Evolutionary conservation across 2,113 vertebrate genomes (phyloP).

Genomic region (Syngnathoides biaculeatus): DNA sequence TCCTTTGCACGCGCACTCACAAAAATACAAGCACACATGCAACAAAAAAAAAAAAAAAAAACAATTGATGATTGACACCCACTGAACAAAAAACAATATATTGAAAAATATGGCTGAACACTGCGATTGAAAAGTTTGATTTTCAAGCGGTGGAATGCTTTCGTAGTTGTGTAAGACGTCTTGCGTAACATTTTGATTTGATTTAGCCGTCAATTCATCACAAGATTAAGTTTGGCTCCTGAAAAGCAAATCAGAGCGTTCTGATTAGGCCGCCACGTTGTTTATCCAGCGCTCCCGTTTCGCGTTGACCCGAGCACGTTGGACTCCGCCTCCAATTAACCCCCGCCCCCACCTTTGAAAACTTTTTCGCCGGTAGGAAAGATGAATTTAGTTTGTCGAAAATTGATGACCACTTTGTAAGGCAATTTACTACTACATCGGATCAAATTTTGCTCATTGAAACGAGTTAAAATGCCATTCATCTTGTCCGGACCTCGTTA

Average conservation of each 20-base stretch:
- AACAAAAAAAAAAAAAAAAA: no score
- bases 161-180: slow-evolving; percentile 16
- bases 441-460: no score
- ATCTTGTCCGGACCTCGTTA: no score
- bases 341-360: background rate
- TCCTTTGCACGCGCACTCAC: slow-evolving; percentile 42
- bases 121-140: background rate
- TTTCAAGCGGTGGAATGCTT: slow-evolving; percentile 1
- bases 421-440: no score
- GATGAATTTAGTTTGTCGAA: no score
- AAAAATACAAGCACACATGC: background rate
- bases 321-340: background rate
- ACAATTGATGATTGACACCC: background rate
- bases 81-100: background rate
- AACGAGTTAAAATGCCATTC: no score
- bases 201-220: slow-evolving; percentile 3
- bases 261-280: background rate
- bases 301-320: background rate
- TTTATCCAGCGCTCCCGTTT: slow-evolving; percentile 18
- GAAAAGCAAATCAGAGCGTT: slow-evolving; percentile 22
- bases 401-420: no score
- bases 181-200: slow-evolving; percentile 39
- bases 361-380: no score
- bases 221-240: slow-evolving; percentile 20
- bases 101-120: background rate